A percentile compares a stretch with the other conserved stretches of the same genome.
Evolutionary conservation across 1,140 invertebrate genomes (phyloP).

Genomic region (Calycopis cecrops): DNA sequence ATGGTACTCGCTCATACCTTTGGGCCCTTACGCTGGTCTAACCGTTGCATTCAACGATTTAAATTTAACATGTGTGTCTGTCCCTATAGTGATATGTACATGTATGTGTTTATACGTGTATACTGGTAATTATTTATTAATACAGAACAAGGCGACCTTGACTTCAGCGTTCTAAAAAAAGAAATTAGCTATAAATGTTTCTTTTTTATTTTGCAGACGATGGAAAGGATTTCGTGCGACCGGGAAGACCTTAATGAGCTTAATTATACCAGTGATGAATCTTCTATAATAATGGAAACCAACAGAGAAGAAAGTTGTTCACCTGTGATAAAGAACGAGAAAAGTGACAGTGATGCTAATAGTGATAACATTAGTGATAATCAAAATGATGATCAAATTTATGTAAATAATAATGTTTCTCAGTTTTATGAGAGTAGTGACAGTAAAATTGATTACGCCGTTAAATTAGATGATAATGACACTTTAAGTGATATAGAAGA

Average conservation of each 20-base stretch:
- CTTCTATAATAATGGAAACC: conserved; percentile 29
- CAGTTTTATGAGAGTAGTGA: conserved; percentile 70
- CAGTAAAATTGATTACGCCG: conserved; percentile 66
- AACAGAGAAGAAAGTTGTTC: conserved; percentile 29
- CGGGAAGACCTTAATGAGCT: conserved; percentile 12
- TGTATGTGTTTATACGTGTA: background rate
- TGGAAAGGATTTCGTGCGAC: conserved; percentile 25
- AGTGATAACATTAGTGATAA: conserved; percentile 43
- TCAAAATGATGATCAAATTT: conserved; percentile 54
- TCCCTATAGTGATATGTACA: background rate
- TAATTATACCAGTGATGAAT: conserved; percentile 23
- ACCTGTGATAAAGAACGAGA: conserved; percentile 51
- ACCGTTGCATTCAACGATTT: conserved; percentile 6
- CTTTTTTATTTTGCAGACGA: conserved; percentile 32
- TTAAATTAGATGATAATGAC: conserved; percentile 70
- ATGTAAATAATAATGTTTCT: conserved; percentile 56
- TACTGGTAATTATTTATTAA: conserved; percentile 9
- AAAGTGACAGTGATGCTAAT: conserved; percentile 60
- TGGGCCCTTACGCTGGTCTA: conserved; percentile 25
- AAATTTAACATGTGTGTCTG: background rate
- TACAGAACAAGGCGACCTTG: conserved; percentile 7
- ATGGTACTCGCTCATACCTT: conserved; percentile 28
- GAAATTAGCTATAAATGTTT: conserved; percentile 5
- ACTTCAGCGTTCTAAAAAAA: conserved; percentile 10
- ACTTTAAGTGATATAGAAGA: conserved; percentile 72